Conservation (phyloP, 2,797 vertebrate species). For the Danio tinwini region DNA sequence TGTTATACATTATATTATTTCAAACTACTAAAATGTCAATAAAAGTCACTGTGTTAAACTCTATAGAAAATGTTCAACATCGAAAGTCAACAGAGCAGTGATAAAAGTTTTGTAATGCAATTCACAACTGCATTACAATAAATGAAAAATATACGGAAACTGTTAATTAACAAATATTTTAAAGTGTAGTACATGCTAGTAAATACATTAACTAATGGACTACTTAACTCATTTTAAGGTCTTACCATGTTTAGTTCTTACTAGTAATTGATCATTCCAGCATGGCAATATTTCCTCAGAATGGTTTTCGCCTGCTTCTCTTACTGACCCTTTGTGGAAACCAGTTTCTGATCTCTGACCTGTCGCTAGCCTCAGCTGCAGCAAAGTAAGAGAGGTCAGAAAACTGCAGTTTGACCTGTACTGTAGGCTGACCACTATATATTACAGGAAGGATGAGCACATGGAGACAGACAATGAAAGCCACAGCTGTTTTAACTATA, state of each 20-base stretch:
- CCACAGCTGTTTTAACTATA: slow-evolving; percentile 19
- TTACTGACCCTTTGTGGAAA: slow-evolving; percentile 32
- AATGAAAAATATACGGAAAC: too few relatives aligned
- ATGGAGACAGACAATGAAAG: slow-evolving; percentile 47
- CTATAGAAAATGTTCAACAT: too few relatives aligned
- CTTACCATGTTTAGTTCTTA: background rate
- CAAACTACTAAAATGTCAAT: too few relatives aligned
- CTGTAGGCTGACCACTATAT: slow-evolving; percentile 9
- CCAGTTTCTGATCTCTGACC: slow-evolving; percentile 38
- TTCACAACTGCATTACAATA: too few relatives aligned
- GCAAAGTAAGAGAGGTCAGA: background rate
- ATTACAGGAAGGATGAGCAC: slow-evolving; percentile 45
- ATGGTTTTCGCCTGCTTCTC: slow-evolving; percentile 39
- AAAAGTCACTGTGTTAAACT: too few relatives aligned
- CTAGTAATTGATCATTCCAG: slow-evolving; percentile 18
- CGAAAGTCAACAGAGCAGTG: too few relatives aligned
- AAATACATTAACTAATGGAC: too few relatives aligned
- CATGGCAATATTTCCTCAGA: background rate
- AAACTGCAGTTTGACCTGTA: background rate
- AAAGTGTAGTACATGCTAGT: too few relatives aligned
- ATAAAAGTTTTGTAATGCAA: too few relatives aligned
- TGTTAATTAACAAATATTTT: too few relatives aligned
- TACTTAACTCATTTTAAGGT: too few relatives aligned
- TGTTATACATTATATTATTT: too few relatives aligned
- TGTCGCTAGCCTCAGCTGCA: background rate